Evolutionary conservation across 2,797 vertebrate genomes (phyloP).

Genomic region (Labroides dimidiatus): DNA sequence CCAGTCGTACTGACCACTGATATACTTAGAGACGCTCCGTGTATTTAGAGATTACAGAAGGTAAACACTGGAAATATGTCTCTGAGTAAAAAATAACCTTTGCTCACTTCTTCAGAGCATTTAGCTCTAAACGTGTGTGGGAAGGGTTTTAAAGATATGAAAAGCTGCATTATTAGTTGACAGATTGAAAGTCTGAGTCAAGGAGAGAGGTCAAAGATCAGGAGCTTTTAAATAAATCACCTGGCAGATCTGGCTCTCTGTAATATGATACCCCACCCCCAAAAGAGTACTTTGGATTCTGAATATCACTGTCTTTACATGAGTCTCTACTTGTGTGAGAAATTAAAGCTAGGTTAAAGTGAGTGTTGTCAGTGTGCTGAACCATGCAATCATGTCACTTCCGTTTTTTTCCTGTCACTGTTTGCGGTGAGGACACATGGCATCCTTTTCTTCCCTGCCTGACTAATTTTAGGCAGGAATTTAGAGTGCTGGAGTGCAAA

Average conservation of each 20-base stretch:
- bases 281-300: constrained; percentile 43
- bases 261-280: constrained; percentile 21
- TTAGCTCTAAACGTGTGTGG: constrained; percentile 1
- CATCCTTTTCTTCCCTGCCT: constrained; percentile 69
- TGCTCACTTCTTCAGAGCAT: constrained; percentile 10
- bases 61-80: constrained; percentile 48
- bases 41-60: constrained; percentile 70
- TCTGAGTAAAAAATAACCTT: constrained; percentile 48
- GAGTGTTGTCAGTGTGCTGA: constrained; percentile 36
- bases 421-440: constrained; percentile 54
- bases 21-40: constrained; percentile 76
- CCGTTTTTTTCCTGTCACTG: constrained; percentile 58
- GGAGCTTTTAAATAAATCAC: constrained; percentile 43
- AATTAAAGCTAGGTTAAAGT: constrained; percentile 22
- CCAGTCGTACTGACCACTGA: constrained; percentile 73
- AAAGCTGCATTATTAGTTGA: constrained; percentile 29
- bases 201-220: constrained; percentile 56
- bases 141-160: constrained; percentile 21
- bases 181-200: constrained; percentile 48
- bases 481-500: constrained; percentile 71
- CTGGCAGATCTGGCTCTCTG: constrained; percentile 6
- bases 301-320: constrained; percentile 10
- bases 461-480: constrained; percentile 82
- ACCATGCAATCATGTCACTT: constrained; percentile 62
- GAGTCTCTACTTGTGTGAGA: constrained; percentile 11